Conservation (phyloP, 2,888 invertebrate genomes). For the Drosophila neoperkinsi region DNA sequence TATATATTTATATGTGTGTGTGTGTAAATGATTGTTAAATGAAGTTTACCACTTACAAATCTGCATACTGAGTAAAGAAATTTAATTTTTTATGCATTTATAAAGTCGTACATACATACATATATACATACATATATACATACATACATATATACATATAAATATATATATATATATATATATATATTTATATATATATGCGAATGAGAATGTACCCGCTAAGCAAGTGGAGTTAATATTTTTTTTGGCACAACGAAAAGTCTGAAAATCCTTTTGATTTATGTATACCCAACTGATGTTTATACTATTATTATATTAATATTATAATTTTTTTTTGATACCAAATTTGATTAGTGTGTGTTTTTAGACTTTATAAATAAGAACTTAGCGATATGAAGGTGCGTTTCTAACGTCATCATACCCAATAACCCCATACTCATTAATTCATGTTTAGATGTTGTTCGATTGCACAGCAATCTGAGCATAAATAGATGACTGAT, state of each 20-base stretch:
- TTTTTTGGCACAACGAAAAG: constrained; percentile 76
- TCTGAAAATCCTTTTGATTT: constrained; percentile 71
- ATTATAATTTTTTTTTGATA: constrained; percentile 38
- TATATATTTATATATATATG: not conserved
- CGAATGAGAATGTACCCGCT: constrained; percentile 32
- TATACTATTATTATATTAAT: constrained; percentile 36
- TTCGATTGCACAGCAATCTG: constrained; percentile 52
- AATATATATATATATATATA: not conserved
- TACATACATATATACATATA: constrained; percentile 2
- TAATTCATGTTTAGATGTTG: constrained; percentile 24
- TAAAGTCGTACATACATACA: constrained; percentile 14
- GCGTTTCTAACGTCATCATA: constrained; percentile 11
- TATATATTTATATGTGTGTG: not conserved
- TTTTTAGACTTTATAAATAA: constrained; percentile 29
- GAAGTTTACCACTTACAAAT: constrained; percentile 1
- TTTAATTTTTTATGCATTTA: constrained; percentile 45
- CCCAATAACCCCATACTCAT: constrained; percentile 7
- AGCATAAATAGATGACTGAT: constrained; percentile 30
- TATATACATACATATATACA: constrained; percentile 13
- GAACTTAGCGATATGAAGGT: constrained; percentile 13
- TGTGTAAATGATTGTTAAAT: not conserved
- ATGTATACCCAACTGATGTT: constrained; percentile 45
- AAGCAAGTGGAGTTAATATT: constrained; percentile 33
- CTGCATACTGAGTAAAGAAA: constrained; percentile 37
- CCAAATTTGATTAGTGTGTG: constrained; percentile 47